Percentiles rank a stretch among this genome's conserved stretches.
phyloP scores from a whole-genome alignment of 2,888 invertebrate species.

The Steromphala cineraria region DNA sequence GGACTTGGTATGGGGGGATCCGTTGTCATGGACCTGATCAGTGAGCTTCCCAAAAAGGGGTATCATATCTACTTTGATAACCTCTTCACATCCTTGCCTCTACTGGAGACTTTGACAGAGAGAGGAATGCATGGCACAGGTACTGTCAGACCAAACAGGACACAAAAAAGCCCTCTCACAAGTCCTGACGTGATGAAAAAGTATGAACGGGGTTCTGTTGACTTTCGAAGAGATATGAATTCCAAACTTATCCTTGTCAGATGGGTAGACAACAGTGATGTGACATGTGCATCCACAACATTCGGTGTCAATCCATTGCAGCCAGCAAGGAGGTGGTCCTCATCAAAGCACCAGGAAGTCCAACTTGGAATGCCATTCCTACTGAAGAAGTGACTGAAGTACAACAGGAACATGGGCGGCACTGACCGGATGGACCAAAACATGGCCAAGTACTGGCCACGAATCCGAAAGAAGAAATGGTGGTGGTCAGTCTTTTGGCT shows the following conservation, averaged over 20 bases:
- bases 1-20: too few relatives aligned
- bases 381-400: background rate
- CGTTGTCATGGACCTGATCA: background rate
- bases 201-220: background rate
- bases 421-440: conserved; percentile 21
- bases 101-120: too few relatives aligned
- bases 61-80: background rate
- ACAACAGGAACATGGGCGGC: conserved; percentile 18
- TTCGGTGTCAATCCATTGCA: too few relatives aligned
- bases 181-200: background rate
- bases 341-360: too few relatives aligned
- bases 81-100: background rate
- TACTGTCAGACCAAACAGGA: background rate
- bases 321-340: too few relatives aligned
- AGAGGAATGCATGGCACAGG: background rate
- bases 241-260: background rate
- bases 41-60: background rate
- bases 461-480: background rate
- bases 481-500: conserved; percentile 9
- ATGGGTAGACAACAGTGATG: conserved; percentile 12
- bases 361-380: too few relatives aligned
- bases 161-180: background rate
- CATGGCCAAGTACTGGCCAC: background rate
- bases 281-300: background rate
- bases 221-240: background rate